Evolutionary conservation across 2,113 vertebrate genomes (phyloP), one percentile per base, ranked within the genome.

Genomic region (Pseudois nayaur): DNA sequence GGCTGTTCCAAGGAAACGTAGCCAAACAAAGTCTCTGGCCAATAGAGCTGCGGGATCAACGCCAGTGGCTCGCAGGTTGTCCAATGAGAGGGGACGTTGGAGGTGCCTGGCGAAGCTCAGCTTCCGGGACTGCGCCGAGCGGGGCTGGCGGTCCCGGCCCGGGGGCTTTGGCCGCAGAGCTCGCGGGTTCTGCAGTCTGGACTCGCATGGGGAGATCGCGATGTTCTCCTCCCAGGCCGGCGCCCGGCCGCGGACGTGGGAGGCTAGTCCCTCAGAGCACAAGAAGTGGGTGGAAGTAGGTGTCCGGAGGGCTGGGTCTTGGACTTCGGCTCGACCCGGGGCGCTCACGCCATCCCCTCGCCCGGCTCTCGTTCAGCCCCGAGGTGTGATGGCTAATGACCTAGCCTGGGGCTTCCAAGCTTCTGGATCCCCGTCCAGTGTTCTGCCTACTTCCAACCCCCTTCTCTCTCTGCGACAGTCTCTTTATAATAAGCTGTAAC

Each of bases 201-300:
- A 8, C 1, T 74, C 1, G 3, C 1, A 29, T 23, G 17, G 31
- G 40, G 6, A 1, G 0, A 25, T 36, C 2, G 36, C 15, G 29
- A 98, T 98, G 98, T 96, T 96, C 48, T 11, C 3, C 9, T 57
- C 90, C 0, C 23, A 81, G 36, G 74, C 43, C 4, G 4, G 57
- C 12, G 31, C 31, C 36, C 36, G 84, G 67, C 83, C 71, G 1
- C 55, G 67, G 15, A 71, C 71, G 2, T 71, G 88, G 60, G 97
- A 96, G 91, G 9, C 60, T 54, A 96, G 64, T 60, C 93, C 91
- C 11, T 88, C 79, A 2, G 98, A 98, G 27, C 93, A 76, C 82
- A 98, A 36, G 92, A 97, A 87, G 31, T 98, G 97, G 95, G 96
- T 95, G 50, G 67, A 98, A 98, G 98, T 98, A 98, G 93, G 98